These are phyloP conservation scores for Campoplex capitator DNA, from an alignment of 2,888 invertebrate genomes.

Conservation along the genomic window DNA sequence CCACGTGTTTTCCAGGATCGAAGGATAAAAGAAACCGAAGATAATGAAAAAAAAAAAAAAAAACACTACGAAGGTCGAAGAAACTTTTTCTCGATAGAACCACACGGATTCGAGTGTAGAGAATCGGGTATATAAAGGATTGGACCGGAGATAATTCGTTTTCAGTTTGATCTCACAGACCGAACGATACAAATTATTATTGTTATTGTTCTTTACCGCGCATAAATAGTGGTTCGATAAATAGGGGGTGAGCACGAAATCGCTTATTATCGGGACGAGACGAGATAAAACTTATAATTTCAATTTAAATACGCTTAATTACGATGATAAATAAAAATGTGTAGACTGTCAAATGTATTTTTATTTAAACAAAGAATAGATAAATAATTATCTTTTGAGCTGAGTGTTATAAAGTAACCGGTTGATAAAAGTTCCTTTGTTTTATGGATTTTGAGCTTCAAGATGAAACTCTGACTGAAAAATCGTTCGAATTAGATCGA, in stretches of 20 bases:
- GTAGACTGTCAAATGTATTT: too few species aligned
- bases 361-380: too few species aligned
- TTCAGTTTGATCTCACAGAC: constrained; percentile 57
- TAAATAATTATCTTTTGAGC: too few species aligned
- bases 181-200: constrained; percentile 23
- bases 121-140: constrained; percentile 64
- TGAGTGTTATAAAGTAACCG: too few species aligned
- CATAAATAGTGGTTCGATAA: background rate
- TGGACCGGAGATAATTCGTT: constrained; percentile 41
- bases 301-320: background rate
- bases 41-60: constrained; percentile 19
- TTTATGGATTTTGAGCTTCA: too few species aligned
- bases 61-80: constrained; percentile 55
- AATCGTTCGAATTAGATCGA: too few species aligned
- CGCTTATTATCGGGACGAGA: background rate
- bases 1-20: constrained; percentile 24
- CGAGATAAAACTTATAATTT: background rate
- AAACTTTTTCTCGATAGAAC: constrained; percentile 62
- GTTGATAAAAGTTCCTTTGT: too few species aligned
- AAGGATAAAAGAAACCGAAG: constrained; percentile 36
- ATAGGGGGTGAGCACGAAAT: background rate
- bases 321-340: background rate
- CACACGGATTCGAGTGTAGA: constrained; percentile 16
- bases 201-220: background rate
- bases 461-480: too few species aligned